A percentile compares a stretch with the other conserved stretches of the same genome.
These are phyloP conservation scores for Zoanthus sociatus DNA, from an alignment of 92 coral and sea anemone genomes.

Conservation along the genomic window DNA sequence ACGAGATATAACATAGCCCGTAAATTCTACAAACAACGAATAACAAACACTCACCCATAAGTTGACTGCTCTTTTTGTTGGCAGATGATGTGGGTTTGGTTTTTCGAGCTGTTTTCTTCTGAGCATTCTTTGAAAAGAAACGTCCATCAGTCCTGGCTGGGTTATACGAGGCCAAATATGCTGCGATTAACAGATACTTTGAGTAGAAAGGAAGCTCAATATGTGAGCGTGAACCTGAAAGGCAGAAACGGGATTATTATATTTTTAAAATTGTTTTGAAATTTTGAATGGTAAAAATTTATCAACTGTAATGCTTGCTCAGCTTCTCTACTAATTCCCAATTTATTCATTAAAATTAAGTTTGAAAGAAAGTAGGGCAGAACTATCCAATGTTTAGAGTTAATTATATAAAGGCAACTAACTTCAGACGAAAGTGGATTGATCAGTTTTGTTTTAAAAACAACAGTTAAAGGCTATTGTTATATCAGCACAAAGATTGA, in stretches of 20 bases:
- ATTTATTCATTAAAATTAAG: too few species aligned
- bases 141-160: constrained; percentile 93
- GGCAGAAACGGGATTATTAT: not conserved
- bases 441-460: too few species aligned
- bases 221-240: constrained; percentile 78
- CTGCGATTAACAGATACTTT: constrained; percentile 90
- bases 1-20: too few species aligned
- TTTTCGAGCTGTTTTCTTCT: constrained; percentile 69
- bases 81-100: constrained; percentile 84
- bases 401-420: too few species aligned
- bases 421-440: too few species aligned
- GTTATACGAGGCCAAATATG: constrained; percentile 96
- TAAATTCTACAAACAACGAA: not conserved
- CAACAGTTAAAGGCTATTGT: too few species aligned
- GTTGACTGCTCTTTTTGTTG: constrained; percentile 80
- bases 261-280: not conserved
- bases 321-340: too few species aligned
- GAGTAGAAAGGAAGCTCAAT: constrained; percentile 95
- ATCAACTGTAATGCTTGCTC: not conserved
- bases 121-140: constrained; percentile 87
- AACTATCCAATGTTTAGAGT: too few species aligned
- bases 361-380: too few species aligned
- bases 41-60: constrained; percentile 71
- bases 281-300: not conserved
- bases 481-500: too few species aligned